phyloP scores from a whole-genome alignment of 2,113 vertebrate species.

The Anarhynchus alexandrinus region DNA sequence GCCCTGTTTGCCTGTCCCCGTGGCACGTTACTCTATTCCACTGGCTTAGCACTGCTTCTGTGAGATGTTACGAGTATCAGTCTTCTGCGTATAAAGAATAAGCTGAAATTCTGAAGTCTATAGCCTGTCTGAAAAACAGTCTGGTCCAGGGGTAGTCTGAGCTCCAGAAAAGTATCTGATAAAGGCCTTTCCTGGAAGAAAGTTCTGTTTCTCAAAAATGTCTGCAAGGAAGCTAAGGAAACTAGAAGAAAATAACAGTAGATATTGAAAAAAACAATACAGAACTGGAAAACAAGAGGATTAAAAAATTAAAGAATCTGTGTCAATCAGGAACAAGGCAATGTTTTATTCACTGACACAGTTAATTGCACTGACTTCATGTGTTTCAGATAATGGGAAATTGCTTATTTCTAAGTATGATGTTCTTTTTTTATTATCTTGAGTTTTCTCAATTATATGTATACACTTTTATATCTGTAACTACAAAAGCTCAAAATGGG shows the following conservation, averaged over 20 bases:
- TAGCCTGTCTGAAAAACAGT: neutral
- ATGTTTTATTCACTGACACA: neutral
- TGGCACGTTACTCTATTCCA: neutral
- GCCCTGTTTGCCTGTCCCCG: neutral
- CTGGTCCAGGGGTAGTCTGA: neutral
- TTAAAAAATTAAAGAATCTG: neutral
- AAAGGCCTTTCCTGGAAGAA: neutral
- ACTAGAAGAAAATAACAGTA: neutral
- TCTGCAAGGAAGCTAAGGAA: neutral
- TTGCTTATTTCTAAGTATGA: neutral
- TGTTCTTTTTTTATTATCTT: neutral
- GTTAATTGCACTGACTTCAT: neutral
- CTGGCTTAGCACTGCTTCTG: neutral
- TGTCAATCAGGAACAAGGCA: neutral
- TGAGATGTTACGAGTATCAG: rapidly evolving
- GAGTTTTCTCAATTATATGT: neutral
- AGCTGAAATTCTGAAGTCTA: neutral
- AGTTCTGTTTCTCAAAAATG: neutral
- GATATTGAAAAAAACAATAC: neutral
- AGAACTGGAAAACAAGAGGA: neutral
- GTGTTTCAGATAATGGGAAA: neutral
- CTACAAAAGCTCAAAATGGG: neutral
- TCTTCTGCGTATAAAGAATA: neutral
- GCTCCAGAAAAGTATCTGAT: neutral
- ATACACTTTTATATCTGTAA: neutral